phyloP scores from a whole-genome alignment of 2,113 vertebrate species.

The Halichoerus grypus region DNA sequence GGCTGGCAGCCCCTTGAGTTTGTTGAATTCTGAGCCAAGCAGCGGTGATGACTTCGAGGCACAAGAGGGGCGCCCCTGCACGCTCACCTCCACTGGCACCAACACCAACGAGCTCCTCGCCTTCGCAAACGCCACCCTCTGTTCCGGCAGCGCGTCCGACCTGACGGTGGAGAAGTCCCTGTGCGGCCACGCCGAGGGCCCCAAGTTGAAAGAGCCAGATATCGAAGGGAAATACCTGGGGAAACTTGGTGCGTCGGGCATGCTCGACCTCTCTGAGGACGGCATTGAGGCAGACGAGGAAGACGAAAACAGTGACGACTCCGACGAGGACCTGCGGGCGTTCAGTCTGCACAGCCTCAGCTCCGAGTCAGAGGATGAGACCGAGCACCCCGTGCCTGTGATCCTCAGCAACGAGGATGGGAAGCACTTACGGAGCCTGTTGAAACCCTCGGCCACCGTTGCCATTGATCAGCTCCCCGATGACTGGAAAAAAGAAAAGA shows the following conservation, averaged over 20 bases:
- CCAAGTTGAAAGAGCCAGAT: constrained; percentile 95
- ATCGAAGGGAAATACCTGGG: constrained; percentile 96
- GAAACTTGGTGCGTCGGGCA: constrained; percentile 85
- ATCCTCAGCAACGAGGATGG: constrained; percentile 90
- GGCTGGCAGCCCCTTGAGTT: constrained; percentile 61
- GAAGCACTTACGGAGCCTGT: constrained; percentile 92
- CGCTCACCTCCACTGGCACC: constrained; percentile 86
- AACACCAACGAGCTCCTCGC: constrained; percentile 87
- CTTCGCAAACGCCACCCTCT: constrained; percentile 11
- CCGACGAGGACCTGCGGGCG: constrained; percentile 94
- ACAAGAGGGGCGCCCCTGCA: constrained; percentile 74
- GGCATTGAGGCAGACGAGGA: constrained; percentile 94
- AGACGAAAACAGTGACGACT: constrained; percentile 98
- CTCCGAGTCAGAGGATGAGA: constrained; percentile 96
- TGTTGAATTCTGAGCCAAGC: constrained; percentile 66
- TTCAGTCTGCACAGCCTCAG: constrained; percentile 94
- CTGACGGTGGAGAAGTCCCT: constrained; percentile 86
- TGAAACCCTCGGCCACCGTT: constrained; percentile 87
- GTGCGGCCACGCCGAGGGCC: constrained; percentile 87
- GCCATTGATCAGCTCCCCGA: not conserved
- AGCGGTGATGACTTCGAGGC: constrained; percentile 75
- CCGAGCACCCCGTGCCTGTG: constrained; percentile 91
- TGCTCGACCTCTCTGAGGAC: constrained; percentile 90
- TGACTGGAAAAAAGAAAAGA: constrained; percentile 86
- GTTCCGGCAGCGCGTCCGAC: constrained; percentile 49